Evolutionary conservation across 2,113 vertebrate species (phyloP), one percentile per base, ranked within the genome.

Genomic region (Rhegmatorhina hoffmannsi): DNA sequence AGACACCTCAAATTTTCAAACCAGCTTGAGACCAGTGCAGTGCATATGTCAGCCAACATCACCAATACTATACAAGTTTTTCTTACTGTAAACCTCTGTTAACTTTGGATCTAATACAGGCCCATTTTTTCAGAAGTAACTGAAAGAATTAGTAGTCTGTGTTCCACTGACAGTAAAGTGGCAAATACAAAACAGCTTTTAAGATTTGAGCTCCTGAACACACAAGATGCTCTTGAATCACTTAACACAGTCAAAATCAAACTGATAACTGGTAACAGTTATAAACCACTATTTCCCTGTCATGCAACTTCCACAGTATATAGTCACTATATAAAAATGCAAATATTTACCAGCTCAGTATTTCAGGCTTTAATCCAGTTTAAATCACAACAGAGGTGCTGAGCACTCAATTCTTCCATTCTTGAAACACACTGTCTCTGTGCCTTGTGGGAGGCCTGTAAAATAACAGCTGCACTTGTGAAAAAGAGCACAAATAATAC

Each of bases 21-120:
- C 6, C 21, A 46, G 26, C 10, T 50, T 0, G 0, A 46, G 43
- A 53, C 8, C 13, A 53, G 19, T 46, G 58, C 7, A 33, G 8
- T 21, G 6, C 9, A 16, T 26, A 10, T 36, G 26, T 28, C 46
- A 94, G 8, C 29, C 29, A 87, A 5, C 33, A 58, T 50, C n/a
- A 63, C 25, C 26, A 74, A 9, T 14, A 6, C 1, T 55, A 28
- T 46, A 18, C 13, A 79, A 28, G 8, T 2, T 77, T 68, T 89
- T 70, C 76, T 29, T 80, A 2, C 25, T 66, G 14, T 56, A 9
- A 44, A n/a, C 3, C 12, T 78, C 26, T 76, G 8, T 10, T 43
- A 9, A 33, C 28, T 70, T 55, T 55, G 23, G 17, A 77, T 24
- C 6, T 70, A 74, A 77, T 17, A 70, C 3, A 63, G 17, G 33